phyloP scores from a whole-genome alignment of 2,113 vertebrate genomes.

The Suncus etruscus region DNA sequence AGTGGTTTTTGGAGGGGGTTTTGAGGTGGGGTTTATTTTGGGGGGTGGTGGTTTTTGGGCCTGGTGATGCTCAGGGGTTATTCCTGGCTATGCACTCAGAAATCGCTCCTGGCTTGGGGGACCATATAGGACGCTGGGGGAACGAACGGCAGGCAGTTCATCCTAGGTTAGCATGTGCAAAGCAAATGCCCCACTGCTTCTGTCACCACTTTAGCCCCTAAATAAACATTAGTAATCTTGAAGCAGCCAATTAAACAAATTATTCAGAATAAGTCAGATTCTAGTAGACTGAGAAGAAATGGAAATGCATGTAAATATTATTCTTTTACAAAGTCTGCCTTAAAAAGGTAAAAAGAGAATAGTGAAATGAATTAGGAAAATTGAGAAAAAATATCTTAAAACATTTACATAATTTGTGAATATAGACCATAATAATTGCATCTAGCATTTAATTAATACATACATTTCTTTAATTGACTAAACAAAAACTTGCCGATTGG shows the following conservation, averaged over 20 bases:
- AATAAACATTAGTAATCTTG: constrained; percentile 6
- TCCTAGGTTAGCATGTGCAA: too few species aligned
- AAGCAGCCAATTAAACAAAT: not conserved
- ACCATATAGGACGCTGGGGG: too few species aligned
- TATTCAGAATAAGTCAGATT: constrained; percentile 49
- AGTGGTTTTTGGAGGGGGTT: not conserved
- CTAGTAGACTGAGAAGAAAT: not conserved
- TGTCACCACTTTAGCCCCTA: not conserved
- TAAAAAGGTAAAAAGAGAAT: constrained; percentile 1
- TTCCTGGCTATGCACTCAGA: too few species aligned
- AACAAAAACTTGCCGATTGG: constrained; percentile 42
- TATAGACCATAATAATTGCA: not conserved
- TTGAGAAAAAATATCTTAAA: constrained; percentile 23
- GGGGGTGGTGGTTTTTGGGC: too few species aligned
- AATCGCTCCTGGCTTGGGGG: too few species aligned
- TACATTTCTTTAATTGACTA: constrained; percentile 32
- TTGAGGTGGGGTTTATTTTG: too few species aligned
- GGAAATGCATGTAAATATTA: not conserved
- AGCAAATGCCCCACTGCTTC: too few species aligned
- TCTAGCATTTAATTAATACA: constrained; percentile 14
- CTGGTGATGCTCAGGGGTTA: too few species aligned
- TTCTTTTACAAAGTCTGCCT: constrained; percentile 20
- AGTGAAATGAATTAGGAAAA: constrained; percentile 35
- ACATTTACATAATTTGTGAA: constrained; percentile 43
- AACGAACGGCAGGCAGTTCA: too few species aligned